Base-by-base conservation (phyloP, 2,888 invertebrate genomes). In the Phragmatobia fuliginosa region DNA sequence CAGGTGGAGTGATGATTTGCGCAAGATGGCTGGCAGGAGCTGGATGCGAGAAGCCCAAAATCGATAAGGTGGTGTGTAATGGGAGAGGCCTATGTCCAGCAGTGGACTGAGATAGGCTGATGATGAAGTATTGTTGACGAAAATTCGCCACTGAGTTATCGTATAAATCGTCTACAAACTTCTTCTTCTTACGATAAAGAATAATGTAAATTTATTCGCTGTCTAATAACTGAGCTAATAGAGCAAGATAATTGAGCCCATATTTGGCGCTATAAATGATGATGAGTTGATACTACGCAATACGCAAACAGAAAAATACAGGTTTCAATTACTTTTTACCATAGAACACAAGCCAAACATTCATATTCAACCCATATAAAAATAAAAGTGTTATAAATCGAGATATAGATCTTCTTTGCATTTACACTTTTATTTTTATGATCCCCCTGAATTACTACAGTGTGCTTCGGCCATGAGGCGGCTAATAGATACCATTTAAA, bases 361-460 rank as follows among this genome's bases (percentile, higher is more conserved):
- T 28, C 36, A 8, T 62, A 33, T 62, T 7, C 25, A 38, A 56
- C 16, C 56, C 16, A 56, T 28, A 16, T 56, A 56, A 56, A 56
- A 56, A 52, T 25, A 52, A 56, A 56, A 28, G 28, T 25, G 56
- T 52, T 28, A 25, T 28, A 25, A 52, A 28, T 28, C 16, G 56
- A 28, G 41, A 62, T 62, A 62, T 21, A 31, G 31, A 62, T 62
- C 62, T 33, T 64, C 56, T 56, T 52, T 64, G 32, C 49, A 64
- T 64, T n/a, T 52, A 49, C 33, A 41, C 63, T 49, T 64, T 49
- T 64, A 64, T 64, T 64, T 63, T 64, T 64, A 64, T 64, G 45
- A 62, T 31, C 25, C 7, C 33, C 8, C 7, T 64, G n/a, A 32
- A 49, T 16, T 64, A 49, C n/a, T 52, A 64, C 32, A 64, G 32